phyloP scores from a whole-genome alignment of 30 jellyfish, hydroid and myxozoan genomes.

The Chironex yamaguchii region DNA sequence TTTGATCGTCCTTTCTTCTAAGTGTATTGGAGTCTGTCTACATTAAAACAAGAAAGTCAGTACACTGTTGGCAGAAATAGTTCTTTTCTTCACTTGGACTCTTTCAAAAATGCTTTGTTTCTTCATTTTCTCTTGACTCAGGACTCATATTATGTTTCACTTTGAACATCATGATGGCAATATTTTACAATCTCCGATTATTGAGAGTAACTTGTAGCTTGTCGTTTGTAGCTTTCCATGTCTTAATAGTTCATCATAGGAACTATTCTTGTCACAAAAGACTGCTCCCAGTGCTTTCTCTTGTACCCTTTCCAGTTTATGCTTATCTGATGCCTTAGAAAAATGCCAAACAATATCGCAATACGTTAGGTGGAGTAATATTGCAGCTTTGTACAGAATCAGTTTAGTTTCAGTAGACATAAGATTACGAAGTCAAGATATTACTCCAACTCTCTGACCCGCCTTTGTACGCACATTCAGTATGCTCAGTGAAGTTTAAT shows the following conservation, averaged over 20 bases:
- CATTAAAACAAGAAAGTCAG: too few relatives aligned
- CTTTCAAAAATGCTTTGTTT: too few relatives aligned
- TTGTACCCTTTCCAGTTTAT: conserved; percentile 1
- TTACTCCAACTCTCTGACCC: conserved; percentile 42
- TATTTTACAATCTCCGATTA: too few relatives aligned
- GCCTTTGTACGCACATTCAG: conserved; percentile 30
- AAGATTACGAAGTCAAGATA: conserved; percentile 34
- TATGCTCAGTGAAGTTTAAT: conserved; percentile 14
- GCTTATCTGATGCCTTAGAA: conserved; percentile 11
- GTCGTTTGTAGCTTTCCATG: neutral
- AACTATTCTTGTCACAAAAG: conserved; percentile 14
- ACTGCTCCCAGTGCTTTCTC: conserved; percentile 1
- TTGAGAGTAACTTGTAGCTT: too few relatives aligned
- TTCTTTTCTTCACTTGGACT: too few relatives aligned
- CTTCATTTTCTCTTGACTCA: too few relatives aligned
- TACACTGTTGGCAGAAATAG: too few relatives aligned
- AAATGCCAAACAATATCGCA: conserved; percentile 32
- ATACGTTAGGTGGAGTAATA: conserved; percentile 48
- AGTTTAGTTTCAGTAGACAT: conserved; percentile 37
- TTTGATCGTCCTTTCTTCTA: too few relatives aligned
- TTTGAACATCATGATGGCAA: too few relatives aligned
- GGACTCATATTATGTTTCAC: too few relatives aligned
- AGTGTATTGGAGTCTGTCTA: too few relatives aligned
- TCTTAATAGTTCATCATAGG: conserved; percentile 6
- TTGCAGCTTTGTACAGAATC: conserved; percentile 44